Conservation (phyloP, 2,113 vertebrate genomes). For the Desmodus rotundus region DNA sequence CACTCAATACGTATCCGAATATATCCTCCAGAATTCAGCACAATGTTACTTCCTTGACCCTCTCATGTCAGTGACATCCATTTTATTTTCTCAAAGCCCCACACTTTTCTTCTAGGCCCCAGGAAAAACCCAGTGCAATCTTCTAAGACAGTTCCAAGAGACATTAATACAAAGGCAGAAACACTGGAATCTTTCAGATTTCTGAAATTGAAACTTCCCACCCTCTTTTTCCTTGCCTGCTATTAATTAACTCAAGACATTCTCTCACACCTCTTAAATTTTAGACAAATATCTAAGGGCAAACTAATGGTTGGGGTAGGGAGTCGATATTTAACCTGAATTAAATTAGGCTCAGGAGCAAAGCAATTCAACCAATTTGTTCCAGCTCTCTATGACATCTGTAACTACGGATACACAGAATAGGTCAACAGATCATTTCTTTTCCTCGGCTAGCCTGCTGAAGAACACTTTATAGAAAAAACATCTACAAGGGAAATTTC, state of each 20-base stretch:
- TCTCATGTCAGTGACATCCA: neutral
- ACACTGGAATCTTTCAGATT: neutral
- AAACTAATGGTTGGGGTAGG: neutral
- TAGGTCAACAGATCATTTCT: slow-evolving; percentile 24
- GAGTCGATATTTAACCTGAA: slow-evolving; percentile 36
- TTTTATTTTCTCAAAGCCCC: slow-evolving; percentile 21
- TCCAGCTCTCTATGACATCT: neutral
- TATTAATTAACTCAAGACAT: slow-evolving; percentile 20
- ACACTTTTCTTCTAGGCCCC: neutral
- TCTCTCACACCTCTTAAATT: neutral
- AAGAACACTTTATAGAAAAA: slow-evolving; percentile 6
- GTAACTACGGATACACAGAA: neutral
- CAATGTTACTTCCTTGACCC: neutral
- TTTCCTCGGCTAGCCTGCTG: neutral
- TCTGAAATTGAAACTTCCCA: neutral
- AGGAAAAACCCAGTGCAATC: neutral
- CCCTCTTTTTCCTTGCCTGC: neutral
- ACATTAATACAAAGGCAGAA: neutral
- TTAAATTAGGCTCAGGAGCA: slow-evolving; percentile 7
- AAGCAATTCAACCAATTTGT: slow-evolving; percentile 21
- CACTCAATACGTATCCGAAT: neutral
- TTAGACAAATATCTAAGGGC: slow-evolving; percentile 26
- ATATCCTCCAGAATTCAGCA: neutral
- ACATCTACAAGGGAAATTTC: slow-evolving; percentile 11
- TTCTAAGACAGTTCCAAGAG: slow-evolving; percentile 29